Evolutionary conservation across 2,113 vertebrate genomes (phyloP).

Genomic region (Macroglossus sobrinus): DNA sequence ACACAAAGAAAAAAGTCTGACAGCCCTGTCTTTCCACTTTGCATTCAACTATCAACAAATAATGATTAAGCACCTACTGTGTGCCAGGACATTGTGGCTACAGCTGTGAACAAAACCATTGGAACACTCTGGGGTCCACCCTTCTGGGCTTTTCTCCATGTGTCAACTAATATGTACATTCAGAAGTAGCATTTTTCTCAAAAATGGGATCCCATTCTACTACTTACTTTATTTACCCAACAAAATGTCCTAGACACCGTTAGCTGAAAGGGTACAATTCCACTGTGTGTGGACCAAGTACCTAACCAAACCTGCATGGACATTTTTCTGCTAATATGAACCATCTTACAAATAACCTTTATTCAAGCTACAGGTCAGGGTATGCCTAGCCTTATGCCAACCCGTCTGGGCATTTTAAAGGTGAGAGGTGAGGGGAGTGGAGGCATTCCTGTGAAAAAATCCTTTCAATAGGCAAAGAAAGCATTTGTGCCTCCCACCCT

Average conservation of each 20-base stretch:
- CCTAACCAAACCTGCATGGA: rapidly evolving
- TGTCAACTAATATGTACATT: not conserved
- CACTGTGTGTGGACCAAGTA: not conserved
- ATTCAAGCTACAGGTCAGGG: not conserved
- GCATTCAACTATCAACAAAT: not conserved
- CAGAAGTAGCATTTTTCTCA: not conserved
- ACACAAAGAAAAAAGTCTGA: not conserved
- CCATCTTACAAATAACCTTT: not conserved
- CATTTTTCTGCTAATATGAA: not conserved
- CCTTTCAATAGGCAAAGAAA: not conserved
- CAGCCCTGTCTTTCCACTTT: not conserved
- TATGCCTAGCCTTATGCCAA: not conserved
- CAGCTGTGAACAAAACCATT: not conserved
- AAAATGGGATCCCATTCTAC: not conserved
- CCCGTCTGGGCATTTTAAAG: not conserved
- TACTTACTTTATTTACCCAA: not conserved
- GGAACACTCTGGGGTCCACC: not conserved
- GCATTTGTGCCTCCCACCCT: rapidly evolving
- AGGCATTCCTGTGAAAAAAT: not conserved
- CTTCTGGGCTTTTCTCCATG: not conserved
- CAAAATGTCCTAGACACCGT: not conserved
- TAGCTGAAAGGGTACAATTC: not conserved
- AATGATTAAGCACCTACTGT: slow-evolving; percentile 6
- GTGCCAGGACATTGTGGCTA: not conserved
- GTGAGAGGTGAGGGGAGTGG: not conserved